phyloP scores from a whole-genome alignment of 2,888 invertebrate genomes.

The Netelia melanura region DNA sequence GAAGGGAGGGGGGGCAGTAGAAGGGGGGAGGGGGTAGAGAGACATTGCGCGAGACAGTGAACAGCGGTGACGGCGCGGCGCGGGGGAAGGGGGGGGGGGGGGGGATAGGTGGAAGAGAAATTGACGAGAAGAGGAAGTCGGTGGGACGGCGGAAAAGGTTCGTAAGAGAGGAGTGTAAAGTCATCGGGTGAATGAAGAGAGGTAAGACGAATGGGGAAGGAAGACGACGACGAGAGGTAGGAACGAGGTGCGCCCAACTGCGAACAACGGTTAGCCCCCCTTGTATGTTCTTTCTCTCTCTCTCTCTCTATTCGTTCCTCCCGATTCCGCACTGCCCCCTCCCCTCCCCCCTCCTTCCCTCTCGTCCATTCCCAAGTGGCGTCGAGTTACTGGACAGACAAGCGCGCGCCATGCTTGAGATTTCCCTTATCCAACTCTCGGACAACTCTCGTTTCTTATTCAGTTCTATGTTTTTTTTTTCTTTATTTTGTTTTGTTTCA shows the following conservation, averaged over 20 bases:
- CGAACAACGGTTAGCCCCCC: conserved; percentile 54
- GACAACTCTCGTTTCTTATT: conserved; percentile 18
- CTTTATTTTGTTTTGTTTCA: conserved; percentile 45
- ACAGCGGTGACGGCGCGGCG: conserved; percentile 18
- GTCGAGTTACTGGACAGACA: conserved; percentile 50
- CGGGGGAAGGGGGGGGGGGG: conserved; percentile 2
- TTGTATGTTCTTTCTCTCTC: not conserved
- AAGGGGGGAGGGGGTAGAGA: too few species aligned
- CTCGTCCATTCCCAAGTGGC: conserved; percentile 18
- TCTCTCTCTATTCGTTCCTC: conserved; percentile 2
- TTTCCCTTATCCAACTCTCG: conserved; percentile 62
- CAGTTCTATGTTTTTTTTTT: conserved; percentile 19
- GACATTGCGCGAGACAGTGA: too few species aligned
- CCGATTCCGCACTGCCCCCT: conserved; percentile 11
- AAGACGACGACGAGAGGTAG: conserved; percentile 31
- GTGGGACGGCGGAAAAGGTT: conserved; percentile 45
- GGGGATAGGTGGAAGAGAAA: conserved; percentile 24
- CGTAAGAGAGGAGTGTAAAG: conserved; percentile 45
- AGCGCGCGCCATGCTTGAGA: conserved; percentile 55
- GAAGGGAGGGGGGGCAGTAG: too few species aligned
- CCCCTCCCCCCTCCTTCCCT: not conserved
- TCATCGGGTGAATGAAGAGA: conserved; percentile 20
- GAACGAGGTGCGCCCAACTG: conserved; percentile 49
- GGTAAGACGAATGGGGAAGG: not conserved
- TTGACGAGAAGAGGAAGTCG: conserved; percentile 50